Percentiles rank a stretch among this genome's conserved stretches.
Evolutionary conservation across 2,888 invertebrate genomes (phyloP).

Genomic region (Aphidius colemani): DNA sequence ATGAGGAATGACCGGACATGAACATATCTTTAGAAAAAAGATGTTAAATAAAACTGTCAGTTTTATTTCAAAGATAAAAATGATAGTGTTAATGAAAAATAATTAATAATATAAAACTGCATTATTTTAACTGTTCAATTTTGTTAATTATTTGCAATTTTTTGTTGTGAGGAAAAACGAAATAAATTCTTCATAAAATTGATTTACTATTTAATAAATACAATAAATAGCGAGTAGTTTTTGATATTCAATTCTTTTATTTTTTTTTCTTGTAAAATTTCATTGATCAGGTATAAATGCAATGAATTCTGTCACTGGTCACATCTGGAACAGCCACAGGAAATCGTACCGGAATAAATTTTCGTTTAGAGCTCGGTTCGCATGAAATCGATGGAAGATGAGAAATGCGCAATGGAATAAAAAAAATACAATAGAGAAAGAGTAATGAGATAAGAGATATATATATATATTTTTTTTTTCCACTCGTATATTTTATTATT

Average conservation of each 20-base stretch:
- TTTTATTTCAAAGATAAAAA: too few species aligned
- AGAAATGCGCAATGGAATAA: not conserved
- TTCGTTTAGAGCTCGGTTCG: conserved; percentile 8
- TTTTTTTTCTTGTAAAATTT: not conserved
- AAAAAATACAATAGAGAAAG: not conserved
- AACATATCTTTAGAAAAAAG: too few species aligned
- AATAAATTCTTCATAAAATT: not conserved
- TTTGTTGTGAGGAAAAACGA: too few species aligned
- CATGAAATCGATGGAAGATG: not conserved
- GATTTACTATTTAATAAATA: not conserved
- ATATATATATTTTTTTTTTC: not conserved
- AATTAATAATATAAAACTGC: too few species aligned
- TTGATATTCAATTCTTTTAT: not conserved
- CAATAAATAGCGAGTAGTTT: conserved; percentile 1
- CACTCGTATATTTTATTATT: conserved; percentile 3
- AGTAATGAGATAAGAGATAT: not conserved
- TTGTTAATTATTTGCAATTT: too few species aligned
- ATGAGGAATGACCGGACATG: too few species aligned
- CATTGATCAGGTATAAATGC: conserved; percentile 2
- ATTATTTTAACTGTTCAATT: too few species aligned
- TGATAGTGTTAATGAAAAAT: too few species aligned
- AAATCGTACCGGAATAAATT: conserved; percentile 25
- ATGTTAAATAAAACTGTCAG: too few species aligned
- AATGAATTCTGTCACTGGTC: conserved; percentile 17
- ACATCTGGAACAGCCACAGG: conserved; percentile 9